Conservation (phyloP, 2,113 vertebrate genomes). For the Anser brachyrhynchus region DNA sequence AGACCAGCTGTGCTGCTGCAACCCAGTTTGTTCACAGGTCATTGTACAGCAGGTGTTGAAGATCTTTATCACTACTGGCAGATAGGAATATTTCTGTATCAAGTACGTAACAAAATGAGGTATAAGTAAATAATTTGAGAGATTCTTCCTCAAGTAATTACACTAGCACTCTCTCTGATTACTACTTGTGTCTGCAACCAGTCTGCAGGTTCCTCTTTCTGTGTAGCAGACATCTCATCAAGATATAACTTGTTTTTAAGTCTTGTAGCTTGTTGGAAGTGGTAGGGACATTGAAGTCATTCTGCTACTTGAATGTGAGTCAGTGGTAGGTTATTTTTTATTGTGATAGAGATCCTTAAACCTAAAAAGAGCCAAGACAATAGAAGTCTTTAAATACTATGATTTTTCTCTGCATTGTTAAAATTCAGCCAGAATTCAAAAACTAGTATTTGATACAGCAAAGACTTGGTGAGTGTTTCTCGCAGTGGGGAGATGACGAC, state of each 20-base stretch:
- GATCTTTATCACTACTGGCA: background rate
- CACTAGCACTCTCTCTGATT: background rate
- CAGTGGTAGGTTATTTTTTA: background rate
- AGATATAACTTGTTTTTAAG: background rate
- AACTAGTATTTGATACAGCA: background rate
- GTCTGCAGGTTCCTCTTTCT: accelerated
- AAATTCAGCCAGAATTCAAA: background rate
- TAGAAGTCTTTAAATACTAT: background rate
- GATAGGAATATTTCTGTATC: background rate
- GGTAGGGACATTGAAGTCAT: accelerated
- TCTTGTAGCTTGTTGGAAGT: background rate
- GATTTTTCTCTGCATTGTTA: background rate
- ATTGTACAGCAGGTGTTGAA: background rate
- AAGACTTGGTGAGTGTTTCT: background rate
- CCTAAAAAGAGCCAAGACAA: background rate
- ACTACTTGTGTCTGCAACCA: background rate
- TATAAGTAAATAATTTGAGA: background rate
- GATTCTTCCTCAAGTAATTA: background rate
- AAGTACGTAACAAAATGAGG: background rate
- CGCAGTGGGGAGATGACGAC: background rate
- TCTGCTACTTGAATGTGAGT: background rate
- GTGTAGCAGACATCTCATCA: background rate
- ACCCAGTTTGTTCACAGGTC: too few relatives aligned
- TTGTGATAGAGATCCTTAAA: background rate
- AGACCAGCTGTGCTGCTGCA: background rate